Percentiles rank a stretch among this genome's conserved stretches.
phyloP scores from a whole-genome alignment of 2,888 invertebrate species.

The Sinopyrophorus schimmeli region DNA sequence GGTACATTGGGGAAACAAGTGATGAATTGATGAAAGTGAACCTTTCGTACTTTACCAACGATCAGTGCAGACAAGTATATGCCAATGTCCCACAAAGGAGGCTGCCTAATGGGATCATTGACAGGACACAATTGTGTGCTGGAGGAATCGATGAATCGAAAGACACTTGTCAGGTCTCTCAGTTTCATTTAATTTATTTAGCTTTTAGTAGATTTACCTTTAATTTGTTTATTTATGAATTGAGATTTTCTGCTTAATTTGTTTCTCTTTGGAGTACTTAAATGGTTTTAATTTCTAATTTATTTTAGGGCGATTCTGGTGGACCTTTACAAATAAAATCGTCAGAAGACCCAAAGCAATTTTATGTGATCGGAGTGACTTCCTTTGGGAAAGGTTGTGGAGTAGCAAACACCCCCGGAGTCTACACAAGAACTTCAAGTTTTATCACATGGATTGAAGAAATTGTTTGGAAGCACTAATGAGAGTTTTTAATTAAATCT shows the following conservation, averaged over 20 bases:
- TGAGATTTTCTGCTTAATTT: too few relatives aligned
- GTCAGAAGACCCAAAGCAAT: constrained; percentile 33
- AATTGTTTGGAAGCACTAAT: constrained; percentile 50
- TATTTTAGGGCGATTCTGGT: constrained; percentile 62
- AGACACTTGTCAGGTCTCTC: constrained; percentile 41
- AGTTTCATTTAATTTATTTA: not conserved
- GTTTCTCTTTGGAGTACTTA: too few relatives aligned
- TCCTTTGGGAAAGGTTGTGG: constrained; percentile 53
- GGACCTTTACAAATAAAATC: constrained; percentile 57
- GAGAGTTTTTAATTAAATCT: too few relatives aligned
- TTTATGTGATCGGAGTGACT: constrained; percentile 54
- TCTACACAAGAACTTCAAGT: constrained; percentile 54
- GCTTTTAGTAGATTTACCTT: not conserved
- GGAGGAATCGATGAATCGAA: constrained; percentile 30
- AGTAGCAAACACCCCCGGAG: constrained; percentile 49
- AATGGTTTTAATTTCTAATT: too few relatives aligned
- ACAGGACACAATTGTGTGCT: constrained; percentile 40
- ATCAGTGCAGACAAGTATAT: constrained; percentile 30
- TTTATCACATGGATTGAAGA: constrained; percentile 56
- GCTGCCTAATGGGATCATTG: constrained; percentile 34
- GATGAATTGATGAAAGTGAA: constrained; percentile 35
- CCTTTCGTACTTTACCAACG: constrained; percentile 27
- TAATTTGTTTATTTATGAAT: too few relatives aligned
- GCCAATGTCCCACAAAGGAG: constrained; percentile 4
- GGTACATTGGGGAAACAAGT: constrained; percentile 28